Base-by-base conservation (phyloP, 1,140 invertebrate genomes). In the Drosophila aff. region DNA sequence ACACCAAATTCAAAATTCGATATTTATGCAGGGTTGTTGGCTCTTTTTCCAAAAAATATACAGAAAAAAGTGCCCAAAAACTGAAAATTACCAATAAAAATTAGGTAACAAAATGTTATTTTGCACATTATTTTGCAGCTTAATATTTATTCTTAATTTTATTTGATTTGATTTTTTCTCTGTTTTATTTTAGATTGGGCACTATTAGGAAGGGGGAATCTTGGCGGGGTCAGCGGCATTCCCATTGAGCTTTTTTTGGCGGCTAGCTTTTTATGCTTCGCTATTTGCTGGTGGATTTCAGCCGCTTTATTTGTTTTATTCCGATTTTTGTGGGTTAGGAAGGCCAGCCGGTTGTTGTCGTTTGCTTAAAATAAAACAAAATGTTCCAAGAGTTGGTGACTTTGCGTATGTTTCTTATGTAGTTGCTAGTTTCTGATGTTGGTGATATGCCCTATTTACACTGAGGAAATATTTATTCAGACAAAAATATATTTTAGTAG, bases 301-400 rank as follows among this genome's bases (percentile, higher is more conserved):
- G 69, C 43, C 11, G 23, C 67, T 59, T 60, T 38, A 60, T 60
- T 72, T 72, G 67, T 31, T 60, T 60, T 43, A 68, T 69, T 61
- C 21, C 28, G 16, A 69, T 38, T 61, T 71, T 36, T 43, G 53
- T 73, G 31, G 69, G 53, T 47, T 38, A 73, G 58, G 69, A 73
- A 73, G 69, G 69, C 67, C 69, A 73, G 46, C 69, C 67, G 53
- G 69, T 73, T 73, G 53, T 72, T 31, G 53, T 73, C 67, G 69
- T 44, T 41, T 13, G 44, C 21, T 36, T 18, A 21, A 61, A 33
- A 13, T 28, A 52, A 52, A 52, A 18, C 31, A 64, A 63, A 41
- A 15, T 65, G 57, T 44, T 33, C 21, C 41, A 38, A 38, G 18
- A 23, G 13, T 6, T 4, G 33, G 2, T 21, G 50, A 13, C 28